phyloP scores from a whole-genome alignment of 2,113 vertebrate species.

The Lasiurus cinereus region DNA sequence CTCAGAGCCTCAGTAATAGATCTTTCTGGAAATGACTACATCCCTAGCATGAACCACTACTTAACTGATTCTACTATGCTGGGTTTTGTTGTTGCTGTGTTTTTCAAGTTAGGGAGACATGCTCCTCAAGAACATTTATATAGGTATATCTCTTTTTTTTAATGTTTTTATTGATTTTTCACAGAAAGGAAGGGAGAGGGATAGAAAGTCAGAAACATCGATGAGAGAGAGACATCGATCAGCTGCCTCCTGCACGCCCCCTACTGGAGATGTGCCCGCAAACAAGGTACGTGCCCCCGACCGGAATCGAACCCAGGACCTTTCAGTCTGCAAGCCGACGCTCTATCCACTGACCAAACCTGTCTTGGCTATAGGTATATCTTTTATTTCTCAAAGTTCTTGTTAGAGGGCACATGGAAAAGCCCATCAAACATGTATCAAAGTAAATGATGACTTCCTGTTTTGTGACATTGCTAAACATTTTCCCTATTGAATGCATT shows the following conservation, averaged over 20 bases:
- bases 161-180: too few relatives aligned
- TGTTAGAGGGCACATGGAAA: conserved; percentile 15
- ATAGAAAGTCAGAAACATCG: too few relatives aligned
- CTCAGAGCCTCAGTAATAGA: background rate
- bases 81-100: background rate
- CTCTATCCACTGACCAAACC: too few relatives aligned
- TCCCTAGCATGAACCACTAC: background rate
- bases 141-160: background rate
- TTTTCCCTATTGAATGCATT: background rate
- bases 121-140: background rate
- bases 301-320: too few relatives aligned
- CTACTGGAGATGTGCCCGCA: too few relatives aligned
- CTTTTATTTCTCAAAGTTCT: conserved; percentile 14
- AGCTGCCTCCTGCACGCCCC: too few relatives aligned
- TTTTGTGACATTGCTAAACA: background rate
- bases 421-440: background rate
- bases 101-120: background rate
- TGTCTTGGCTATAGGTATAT: too few relatives aligned
- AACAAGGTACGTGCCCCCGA: too few relatives aligned
- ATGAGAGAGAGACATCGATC: too few relatives aligned
- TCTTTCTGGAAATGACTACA: background rate
- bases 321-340: too few relatives aligned
- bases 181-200: too few relatives aligned
- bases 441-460: background rate
- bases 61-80: background rate